Evolutionary conservation across 2,888 invertebrate species (phyloP), one percentile per base, ranked within the genome.

Genomic region (Tetragnatha montana): DNA sequence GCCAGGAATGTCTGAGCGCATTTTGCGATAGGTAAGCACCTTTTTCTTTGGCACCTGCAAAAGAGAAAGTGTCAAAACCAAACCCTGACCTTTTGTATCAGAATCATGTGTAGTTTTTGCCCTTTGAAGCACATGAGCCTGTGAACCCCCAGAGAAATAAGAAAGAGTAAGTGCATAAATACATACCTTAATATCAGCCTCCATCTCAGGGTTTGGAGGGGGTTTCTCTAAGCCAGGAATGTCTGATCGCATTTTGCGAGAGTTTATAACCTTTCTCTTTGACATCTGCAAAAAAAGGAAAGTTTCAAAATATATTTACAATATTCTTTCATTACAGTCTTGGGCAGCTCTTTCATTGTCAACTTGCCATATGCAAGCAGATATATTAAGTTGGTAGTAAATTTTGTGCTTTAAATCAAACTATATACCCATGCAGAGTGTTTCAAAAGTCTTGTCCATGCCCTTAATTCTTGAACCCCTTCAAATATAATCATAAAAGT

Each of bases 171-270:
- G 1, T 35, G 35, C 35, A 35, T 35, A 35, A 35, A 35, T 2
- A 35, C 35, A 35, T 35, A 35, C 35, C 1, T 80, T 74, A 51
- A 90, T 86, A 35, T 90, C 82, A 21, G 89, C 82, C 79, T 86
- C 86, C 35, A 87, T 74, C 4, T 47, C 8, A 8, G 89, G 89
- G 4, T 81, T 8, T n/a, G 89, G 89, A 17, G 89, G 89, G 19
- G 87, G 35, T 47, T 82, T 90, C 69, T 90, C 89, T 19, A 90
- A 78, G 8, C 89, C 89, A 49, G 89, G 89, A 47, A 90, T 50
- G 79, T 90, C 87, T 51, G 78, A 87, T 68, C 82, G 22, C 82
- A 87, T 79, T 14, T 90, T 90, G 14, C 87, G 81, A 8, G 74
- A 90, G 35, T 35, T 81, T 8, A 49, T 19, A 8, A 35, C 69